Evolutionary conservation across 1,140 invertebrate species (phyloP).

Genomic region (Acyrthosiphon pisum): DNA sequence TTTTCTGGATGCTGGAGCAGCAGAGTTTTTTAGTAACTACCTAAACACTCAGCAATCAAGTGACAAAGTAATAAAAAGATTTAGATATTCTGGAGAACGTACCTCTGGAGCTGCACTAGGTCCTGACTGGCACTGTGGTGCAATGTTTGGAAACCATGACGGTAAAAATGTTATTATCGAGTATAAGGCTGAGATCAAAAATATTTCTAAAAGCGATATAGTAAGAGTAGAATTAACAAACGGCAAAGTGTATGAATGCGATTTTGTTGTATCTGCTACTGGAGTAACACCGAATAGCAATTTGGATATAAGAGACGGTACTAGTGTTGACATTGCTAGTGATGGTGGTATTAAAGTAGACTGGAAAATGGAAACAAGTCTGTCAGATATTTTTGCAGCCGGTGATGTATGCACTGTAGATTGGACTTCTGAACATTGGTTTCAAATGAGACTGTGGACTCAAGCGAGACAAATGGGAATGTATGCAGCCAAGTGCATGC

Average conservation of each 20-base stretch:
- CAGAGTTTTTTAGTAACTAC: constrained; percentile 83
- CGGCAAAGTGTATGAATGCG: constrained; percentile 79
- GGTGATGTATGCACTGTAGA: constrained; percentile 88
- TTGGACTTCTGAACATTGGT: constrained; percentile 89
- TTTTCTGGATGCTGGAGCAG: constrained; percentile 95
- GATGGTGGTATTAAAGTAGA: constrained; percentile 85
- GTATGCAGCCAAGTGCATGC: constrained; percentile 92
- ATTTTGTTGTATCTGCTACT: constrained; percentile 94
- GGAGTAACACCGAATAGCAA: constrained; percentile 81
- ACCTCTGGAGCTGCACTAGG: constrained; percentile 83
- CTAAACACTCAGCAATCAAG: constrained; percentile 66
- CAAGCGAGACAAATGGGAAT: constrained; percentile 97
- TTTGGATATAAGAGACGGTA: constrained; percentile 66
- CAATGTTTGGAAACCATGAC: constrained; percentile 67
- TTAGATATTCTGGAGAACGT: constrained; percentile 51
- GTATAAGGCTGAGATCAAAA: constrained; percentile 76
- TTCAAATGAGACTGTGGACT: constrained; percentile 97
- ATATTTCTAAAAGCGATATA: constrained; percentile 63
- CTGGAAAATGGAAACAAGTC: constrained; percentile 83
- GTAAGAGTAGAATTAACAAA: constrained; percentile 79
- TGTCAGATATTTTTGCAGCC: constrained; percentile 86
- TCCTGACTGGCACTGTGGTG: constrained; percentile 88
- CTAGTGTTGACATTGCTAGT: constrained; percentile 67
- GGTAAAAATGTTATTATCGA: constrained; percentile 66
- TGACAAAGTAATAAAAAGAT: constrained; percentile 64